A percentile compares a stretch with the other conserved stretches of the same genome.
Conservation (phyloP, 1,140 invertebrate genomes). For the Calephelis nemesis region DNA sequence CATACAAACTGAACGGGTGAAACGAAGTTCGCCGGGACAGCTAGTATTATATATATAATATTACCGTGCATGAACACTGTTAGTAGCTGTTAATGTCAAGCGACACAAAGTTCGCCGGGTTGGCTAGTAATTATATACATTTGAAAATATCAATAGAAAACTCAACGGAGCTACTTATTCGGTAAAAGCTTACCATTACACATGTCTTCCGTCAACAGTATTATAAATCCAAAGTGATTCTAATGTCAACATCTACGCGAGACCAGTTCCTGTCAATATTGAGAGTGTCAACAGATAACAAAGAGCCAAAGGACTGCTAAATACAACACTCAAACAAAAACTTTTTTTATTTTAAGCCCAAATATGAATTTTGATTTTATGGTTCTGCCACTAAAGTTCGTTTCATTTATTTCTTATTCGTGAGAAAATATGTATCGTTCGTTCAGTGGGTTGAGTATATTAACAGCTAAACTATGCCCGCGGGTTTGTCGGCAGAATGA, state of each 20-base stretch:
- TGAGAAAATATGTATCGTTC: background rate
- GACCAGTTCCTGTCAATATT: slow-evolving; percentile 15
- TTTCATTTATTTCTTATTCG: slow-evolving; percentile 2
- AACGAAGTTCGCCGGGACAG: too few relatives aligned
- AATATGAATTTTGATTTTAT: background rate
- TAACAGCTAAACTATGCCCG: too few relatives aligned
- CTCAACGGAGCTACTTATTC: too few relatives aligned
- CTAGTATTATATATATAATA: too few relatives aligned
- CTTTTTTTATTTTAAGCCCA: background rate
- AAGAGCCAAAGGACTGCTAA: slow-evolving; percentile 21
- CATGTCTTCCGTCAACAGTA: background rate
- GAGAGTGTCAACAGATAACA: slow-evolving; percentile 16
- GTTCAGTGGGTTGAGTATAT: background rate
- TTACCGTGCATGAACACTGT: too few relatives aligned
- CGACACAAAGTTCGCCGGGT: too few relatives aligned
- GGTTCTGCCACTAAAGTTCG: background rate
- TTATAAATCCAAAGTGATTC: background rate
- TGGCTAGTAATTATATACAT: too few relatives aligned
- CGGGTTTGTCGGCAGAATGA: too few relatives aligned
- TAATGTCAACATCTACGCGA: background rate
- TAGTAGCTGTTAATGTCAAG: too few relatives aligned
- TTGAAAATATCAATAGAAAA: too few relatives aligned
- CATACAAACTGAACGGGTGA: too few relatives aligned
- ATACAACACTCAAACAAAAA: slow-evolving; percentile 12
- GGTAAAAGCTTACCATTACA: too few relatives aligned